Conservation (phyloP, 2,797 vertebrate genomes). For the Dipus sagitta region DNA sequence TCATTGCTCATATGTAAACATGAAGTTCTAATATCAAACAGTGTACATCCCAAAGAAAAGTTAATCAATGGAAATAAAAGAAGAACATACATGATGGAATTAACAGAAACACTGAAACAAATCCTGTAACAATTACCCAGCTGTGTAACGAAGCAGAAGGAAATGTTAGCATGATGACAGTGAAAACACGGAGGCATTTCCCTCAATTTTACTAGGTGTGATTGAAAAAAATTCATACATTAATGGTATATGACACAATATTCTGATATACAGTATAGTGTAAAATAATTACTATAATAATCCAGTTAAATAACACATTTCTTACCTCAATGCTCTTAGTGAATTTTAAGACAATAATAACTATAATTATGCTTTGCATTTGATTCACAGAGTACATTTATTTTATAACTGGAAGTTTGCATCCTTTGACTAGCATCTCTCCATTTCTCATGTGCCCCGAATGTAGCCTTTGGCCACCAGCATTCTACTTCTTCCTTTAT, state of each 20-base stretch:
- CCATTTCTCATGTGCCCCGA: background rate
- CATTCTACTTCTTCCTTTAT: background rate
- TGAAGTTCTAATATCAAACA: background rate
- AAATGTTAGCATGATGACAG: background rate
- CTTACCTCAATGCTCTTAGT: background rate
- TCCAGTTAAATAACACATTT: background rate
- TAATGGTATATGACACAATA: background rate
- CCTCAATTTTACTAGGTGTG: background rate
- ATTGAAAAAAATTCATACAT: background rate
- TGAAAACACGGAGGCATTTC: background rate
- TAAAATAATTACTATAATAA: background rate
- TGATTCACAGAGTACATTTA: background rate
- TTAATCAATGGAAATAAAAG: background rate
- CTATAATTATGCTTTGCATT: background rate
- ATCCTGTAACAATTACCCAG: background rate
- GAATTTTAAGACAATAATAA: background rate
- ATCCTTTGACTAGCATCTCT: background rate
- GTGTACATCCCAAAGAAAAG: background rate
- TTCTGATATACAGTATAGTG: background rate
- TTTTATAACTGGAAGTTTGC: background rate
- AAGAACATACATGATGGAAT: background rate
- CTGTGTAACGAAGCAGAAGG: background rate
- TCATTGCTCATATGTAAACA: background rate
- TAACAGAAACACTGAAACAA: background rate
- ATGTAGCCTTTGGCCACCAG: background rate